These are phyloP conservation scores for Rhabdornis inornatus DNA, from an alignment of 2,113 vertebrate species.

Conservation along the genomic window DNA sequence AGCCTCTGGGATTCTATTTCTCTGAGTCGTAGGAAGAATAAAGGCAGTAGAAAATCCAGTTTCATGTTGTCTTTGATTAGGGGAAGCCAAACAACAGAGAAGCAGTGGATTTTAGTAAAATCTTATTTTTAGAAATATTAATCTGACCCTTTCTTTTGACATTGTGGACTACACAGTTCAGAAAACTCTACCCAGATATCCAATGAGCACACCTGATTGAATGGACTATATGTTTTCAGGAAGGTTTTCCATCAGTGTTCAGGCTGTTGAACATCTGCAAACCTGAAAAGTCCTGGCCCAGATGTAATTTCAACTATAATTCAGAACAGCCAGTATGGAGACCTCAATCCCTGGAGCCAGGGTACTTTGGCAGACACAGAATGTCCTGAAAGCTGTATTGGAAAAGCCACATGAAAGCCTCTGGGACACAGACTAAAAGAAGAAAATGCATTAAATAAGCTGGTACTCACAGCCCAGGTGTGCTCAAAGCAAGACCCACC, in stretches of 20 bases:
- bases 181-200: not conserved
- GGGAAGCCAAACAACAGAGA: not conserved
- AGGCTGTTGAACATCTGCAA: not conserved
- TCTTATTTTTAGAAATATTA: not conserved
- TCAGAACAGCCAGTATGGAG: not conserved
- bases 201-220: not conserved
- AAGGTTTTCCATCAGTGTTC: not conserved
- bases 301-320: not conserved
- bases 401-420: not conserved
- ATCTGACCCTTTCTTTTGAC: not conserved
- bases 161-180: not conserved
- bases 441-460: not conserved
- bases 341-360: not conserved
- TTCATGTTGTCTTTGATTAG: not conserved
- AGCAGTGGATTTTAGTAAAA: not conserved
- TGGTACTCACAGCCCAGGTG: not conserved
- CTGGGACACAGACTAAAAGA: not conserved
- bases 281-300: not conserved
- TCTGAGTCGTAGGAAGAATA: not conserved
- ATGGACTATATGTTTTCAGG: not conserved
- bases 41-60: not conserved
- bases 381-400: not conserved
- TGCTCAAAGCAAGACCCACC: not conserved
- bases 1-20: not conserved
- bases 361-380: not conserved